A percentile compares a stretch with the other conserved stretches of the same genome.
These are phyloP conservation scores for Semnornis frantzii DNA, from an alignment of 2,113 vertebrate genomes.

Conservation along the genomic window DNA sequence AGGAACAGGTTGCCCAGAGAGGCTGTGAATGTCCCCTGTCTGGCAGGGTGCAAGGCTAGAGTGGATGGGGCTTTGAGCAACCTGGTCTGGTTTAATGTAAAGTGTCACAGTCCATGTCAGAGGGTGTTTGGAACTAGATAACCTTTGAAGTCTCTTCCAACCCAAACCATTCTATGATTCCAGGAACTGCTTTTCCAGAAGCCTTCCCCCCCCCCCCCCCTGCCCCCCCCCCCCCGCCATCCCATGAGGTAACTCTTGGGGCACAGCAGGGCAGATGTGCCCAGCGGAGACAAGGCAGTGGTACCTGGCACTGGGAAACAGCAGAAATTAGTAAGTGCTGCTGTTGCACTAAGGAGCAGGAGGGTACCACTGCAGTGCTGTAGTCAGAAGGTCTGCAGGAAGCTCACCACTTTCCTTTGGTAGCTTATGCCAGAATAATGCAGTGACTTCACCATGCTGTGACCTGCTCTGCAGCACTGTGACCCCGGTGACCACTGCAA, in stretches of 20 bases:
- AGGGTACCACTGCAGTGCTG: neutral
- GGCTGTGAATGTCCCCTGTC: neutral
- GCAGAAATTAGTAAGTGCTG: neutral
- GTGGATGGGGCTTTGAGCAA: neutral
- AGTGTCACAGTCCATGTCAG: neutral
- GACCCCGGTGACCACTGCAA: neutral
- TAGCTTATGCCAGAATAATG: neutral
- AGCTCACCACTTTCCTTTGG: neutral
- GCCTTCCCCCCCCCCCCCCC: rapidly evolving
- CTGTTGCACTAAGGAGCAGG: neutral
- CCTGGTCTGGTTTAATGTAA: neutral
- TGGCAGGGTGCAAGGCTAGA: neutral
- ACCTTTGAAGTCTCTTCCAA: neutral
- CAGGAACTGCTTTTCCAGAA: neutral
- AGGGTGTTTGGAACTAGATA: neutral
- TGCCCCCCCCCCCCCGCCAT: no score
- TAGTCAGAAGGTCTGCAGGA: neutral
- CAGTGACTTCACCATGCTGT: neutral
- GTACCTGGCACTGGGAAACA: neutral
- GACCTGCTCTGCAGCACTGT: neutral
- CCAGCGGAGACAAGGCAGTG: neutral
- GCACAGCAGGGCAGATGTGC: neutral
- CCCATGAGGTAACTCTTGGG: neutral
- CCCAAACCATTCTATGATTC: neutral
- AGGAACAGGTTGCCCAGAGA: neutral